Percentiles rank a stretch among this genome's conserved stretches.
phyloP scores from a whole-genome alignment of 1,140 invertebrate species.

The Aphelenchoides fujianensis region DNA sequence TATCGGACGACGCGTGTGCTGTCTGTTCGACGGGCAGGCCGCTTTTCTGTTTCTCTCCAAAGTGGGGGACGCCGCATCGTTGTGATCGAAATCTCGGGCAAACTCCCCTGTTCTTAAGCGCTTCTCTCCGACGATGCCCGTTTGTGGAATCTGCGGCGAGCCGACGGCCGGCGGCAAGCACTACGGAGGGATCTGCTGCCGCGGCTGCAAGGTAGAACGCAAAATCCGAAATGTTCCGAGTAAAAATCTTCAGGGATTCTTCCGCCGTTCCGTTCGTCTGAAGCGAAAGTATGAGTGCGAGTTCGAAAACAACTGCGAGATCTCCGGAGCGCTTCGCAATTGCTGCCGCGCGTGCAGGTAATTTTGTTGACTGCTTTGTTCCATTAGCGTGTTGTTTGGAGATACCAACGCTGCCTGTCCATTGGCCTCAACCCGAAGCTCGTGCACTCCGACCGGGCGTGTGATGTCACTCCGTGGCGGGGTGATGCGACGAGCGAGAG shows the following conservation, averaged over 20 bases:
- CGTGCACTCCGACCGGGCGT: constrained; percentile 8
- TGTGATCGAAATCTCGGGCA: too few species aligned
- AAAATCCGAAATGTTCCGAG: too few species aligned
- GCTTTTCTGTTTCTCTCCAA: too few species aligned
- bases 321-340: background rate
- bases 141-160: background rate
- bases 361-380: too few species aligned
- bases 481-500: background rate
- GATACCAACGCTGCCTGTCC: background rate
- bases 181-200: too few species aligned
- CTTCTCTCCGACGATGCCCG: background rate
- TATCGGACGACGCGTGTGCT: too few species aligned
- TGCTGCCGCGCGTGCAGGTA: background rate
- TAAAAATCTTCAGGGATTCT: constrained; percentile 7
- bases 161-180: background rate
- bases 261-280: background rate
- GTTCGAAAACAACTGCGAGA: background rate
- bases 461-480: background rate
- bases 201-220: too few species aligned
- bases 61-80: too few species aligned
- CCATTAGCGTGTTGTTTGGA: background rate
- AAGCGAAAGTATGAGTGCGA: background rate
- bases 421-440: constrained; percentile 6
- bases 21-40: too few species aligned
- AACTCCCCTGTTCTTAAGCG: too few species aligned